Conservation (phyloP, 2,797 vertebrate species). For the Tapera naevia region DNA sequence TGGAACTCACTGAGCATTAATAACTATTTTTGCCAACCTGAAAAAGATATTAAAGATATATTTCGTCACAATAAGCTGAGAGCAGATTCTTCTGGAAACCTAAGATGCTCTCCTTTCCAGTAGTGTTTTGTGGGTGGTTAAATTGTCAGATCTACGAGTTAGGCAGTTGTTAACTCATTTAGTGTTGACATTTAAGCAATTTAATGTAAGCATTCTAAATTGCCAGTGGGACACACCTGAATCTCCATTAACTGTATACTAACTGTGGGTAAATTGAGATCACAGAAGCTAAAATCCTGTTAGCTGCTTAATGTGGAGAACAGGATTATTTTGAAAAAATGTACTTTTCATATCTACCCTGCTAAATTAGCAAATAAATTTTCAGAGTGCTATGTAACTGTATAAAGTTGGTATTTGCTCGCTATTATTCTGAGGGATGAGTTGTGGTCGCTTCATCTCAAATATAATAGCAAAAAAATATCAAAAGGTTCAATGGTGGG, state of each 20-base stretch:
- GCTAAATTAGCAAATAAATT: neutral
- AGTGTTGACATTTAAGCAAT: neutral
- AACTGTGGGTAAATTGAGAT: neutral
- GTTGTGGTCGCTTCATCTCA: neutral
- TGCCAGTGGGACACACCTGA: rapidly evolving
- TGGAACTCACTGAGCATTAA: neutral
- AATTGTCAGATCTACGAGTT: neutral
- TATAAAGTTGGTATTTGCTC: neutral
- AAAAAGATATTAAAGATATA: neutral
- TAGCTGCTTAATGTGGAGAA: neutral
- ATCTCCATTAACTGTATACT: neutral
- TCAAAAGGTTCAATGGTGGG: neutral
- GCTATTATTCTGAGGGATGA: neutral
- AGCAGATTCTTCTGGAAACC: neutral
- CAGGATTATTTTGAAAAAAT: rapidly evolving
- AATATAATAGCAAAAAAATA: neutral
- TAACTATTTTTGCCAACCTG: neutral
- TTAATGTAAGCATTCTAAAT: neutral
- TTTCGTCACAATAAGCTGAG: neutral
- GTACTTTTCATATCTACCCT: neutral
- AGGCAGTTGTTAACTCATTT: neutral
- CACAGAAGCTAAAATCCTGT: neutral
- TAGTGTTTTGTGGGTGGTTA: neutral
- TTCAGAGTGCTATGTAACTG: neutral
- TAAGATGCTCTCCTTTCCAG: neutral